Conservation (phyloP, 2,888 invertebrate genomes). For the Latheticus oryzae region DNA sequence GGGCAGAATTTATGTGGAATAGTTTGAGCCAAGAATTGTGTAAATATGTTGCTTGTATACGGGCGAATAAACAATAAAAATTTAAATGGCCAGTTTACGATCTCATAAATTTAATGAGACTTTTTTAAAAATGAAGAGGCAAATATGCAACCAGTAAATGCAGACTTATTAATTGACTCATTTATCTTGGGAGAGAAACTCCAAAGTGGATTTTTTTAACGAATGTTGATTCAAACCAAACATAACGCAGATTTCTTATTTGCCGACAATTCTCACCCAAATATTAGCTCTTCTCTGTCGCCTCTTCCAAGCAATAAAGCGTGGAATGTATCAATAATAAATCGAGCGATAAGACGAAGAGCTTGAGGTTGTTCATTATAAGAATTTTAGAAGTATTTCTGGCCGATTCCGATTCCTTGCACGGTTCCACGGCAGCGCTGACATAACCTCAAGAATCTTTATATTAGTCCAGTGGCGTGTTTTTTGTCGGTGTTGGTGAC, state of each 20-base stretch:
- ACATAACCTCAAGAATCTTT: conserved; percentile 50
- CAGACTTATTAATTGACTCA: conserved; percentile 27
- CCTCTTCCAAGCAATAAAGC: conserved; percentile 9
- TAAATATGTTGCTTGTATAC: conserved; percentile 35
- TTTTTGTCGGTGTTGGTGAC: conserved; percentile 63
- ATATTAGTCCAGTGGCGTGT: conserved; percentile 61
- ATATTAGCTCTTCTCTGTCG: conserved; percentile 30
- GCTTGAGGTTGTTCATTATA: conserved; percentile 54
- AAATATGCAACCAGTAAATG: conserved; percentile 23
- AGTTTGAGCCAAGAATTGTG: conserved; percentile 34
- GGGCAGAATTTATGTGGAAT: conserved; percentile 42
- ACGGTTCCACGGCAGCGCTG: conserved; percentile 31
- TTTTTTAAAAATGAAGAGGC: conserved; percentile 16
- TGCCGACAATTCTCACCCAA: conserved; percentile 56
- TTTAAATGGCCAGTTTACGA: conserved; percentile 42
- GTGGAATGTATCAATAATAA: conserved; percentile 47
- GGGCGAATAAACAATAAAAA: conserved; percentile 40
- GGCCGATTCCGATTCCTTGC: conserved; percentile 39
- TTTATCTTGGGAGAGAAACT: conserved; percentile 2
- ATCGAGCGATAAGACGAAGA: conserved; percentile 46
- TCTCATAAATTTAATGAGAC: conserved; percentile 43
- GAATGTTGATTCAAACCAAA: conserved; percentile 52
- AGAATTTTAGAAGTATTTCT: conserved; percentile 48
- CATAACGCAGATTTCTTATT: conserved; percentile 50
- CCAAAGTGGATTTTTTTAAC: too few relatives aligned